Evolutionary conservation across 2,113 vertebrate genomes (phyloP).

Genomic region (Vicugna pacos): DNA sequence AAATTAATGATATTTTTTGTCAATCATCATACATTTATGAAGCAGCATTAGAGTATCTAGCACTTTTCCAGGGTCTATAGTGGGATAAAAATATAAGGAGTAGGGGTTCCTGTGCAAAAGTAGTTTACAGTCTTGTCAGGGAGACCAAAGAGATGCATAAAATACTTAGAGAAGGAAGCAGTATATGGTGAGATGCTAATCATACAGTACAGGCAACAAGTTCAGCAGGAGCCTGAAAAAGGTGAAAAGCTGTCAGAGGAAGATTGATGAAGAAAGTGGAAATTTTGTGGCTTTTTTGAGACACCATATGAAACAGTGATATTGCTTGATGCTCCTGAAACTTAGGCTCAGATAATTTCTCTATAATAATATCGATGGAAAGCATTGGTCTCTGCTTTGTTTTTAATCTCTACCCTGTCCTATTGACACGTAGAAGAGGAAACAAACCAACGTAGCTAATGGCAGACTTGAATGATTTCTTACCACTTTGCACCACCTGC

Average conservation of each 20-base stretch:
- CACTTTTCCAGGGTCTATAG: neutral
- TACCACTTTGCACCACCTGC: neutral
- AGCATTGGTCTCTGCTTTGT: neutral
- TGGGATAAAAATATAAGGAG: neutral
- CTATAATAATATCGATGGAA: neutral
- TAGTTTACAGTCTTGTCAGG: neutral
- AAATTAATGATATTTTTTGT: constrained; percentile 15
- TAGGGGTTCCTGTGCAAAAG: neutral
- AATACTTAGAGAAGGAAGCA: neutral
- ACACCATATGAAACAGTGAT: neutral
- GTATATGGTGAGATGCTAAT: neutral
- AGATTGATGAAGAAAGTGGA: constrained; percentile 50
- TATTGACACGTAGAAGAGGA: neutral
- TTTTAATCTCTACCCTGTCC: neutral
- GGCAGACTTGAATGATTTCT: neutral
- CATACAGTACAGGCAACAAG: neutral
- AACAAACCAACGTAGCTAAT: neutral
- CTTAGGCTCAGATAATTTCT: neutral
- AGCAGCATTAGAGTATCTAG: neutral
- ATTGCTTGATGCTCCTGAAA: neutral
- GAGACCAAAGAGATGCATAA: neutral
- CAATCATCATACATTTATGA: neutral
- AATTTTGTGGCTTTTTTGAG: constrained; percentile 9
- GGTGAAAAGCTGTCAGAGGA: constrained; percentile 54
- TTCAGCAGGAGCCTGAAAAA: neutral